Percentiles rank a stretch among this genome's conserved stretches.
Conservation (phyloP, 2,113 vertebrate species). For the Aleadryas rufinucha region DNA sequence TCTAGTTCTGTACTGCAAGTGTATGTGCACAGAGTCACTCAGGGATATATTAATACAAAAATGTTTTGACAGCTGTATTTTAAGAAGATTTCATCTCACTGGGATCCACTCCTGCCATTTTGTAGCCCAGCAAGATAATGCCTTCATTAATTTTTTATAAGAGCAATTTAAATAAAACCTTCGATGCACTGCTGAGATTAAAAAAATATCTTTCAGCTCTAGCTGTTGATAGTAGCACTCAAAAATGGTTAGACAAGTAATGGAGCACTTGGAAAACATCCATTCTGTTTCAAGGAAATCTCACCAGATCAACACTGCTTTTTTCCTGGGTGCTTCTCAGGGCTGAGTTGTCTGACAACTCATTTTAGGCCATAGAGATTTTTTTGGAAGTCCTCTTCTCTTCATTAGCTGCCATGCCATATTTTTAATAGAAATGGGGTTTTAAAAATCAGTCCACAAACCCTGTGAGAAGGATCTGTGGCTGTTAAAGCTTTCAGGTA, state of each 20-base stretch:
- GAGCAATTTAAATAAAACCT: conserved; percentile 63
- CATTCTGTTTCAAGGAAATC: conserved; percentile 7
- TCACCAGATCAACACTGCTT: not conserved
- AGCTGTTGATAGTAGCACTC: conserved; percentile 43
- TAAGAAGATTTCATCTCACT: conserved; percentile 63
- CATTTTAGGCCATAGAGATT: not conserved
- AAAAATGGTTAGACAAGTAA: conserved; percentile 28
- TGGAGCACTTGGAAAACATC: conserved; percentile 27
- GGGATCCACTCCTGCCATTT: conserved; percentile 53
- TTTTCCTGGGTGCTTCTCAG: not conserved
- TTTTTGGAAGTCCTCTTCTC: not conserved
- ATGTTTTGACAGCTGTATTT: conserved; percentile 64
- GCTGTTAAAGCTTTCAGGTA: not conserved
- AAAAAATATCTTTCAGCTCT: not conserved
- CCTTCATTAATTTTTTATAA: conserved; percentile 70
- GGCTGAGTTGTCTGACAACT: not conserved
- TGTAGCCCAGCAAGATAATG: conserved; percentile 65
- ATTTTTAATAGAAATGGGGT: not conserved
- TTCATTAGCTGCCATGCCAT: not conserved
- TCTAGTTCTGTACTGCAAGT: not conserved
- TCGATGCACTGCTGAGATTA: conserved; percentile 45
- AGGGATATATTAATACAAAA: conserved; percentile 28
- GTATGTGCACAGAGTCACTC: not conserved
- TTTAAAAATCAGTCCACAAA: not conserved
- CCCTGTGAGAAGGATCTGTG: not conserved